These are phyloP conservation scores for Raphicerus campestris DNA, from an alignment of 2,113 vertebrate genomes.

Conservation along the genomic window DNA sequence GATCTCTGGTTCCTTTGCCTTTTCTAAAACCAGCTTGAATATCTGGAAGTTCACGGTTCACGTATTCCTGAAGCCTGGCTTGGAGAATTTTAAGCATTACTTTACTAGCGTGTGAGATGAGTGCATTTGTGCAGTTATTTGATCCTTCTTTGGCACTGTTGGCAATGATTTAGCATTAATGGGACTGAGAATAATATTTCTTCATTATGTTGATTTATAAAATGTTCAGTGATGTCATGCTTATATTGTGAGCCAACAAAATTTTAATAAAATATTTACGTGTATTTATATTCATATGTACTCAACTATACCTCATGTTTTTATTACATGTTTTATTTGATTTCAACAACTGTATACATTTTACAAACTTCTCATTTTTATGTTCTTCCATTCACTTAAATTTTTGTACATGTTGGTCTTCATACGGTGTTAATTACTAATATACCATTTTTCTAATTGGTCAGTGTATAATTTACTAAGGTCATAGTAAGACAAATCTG, in stretches of 20 bases:
- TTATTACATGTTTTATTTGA: background rate
- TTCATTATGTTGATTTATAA: background rate
- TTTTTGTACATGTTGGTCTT: background rate
- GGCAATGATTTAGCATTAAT: background rate
- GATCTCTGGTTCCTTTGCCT: too few species aligned
- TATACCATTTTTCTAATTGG: background rate
- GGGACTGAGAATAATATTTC: background rate
- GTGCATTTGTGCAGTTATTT: too few species aligned
- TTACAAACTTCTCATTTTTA: background rate
- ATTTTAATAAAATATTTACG: background rate
- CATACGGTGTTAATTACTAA: background rate
- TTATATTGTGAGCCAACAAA: background rate
- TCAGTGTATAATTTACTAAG: background rate
- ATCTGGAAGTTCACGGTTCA: too few species aligned
- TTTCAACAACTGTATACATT: background rate
- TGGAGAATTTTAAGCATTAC: too few species aligned
- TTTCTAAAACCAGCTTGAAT: too few species aligned
- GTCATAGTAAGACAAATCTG: background rate
- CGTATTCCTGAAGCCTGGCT: too few species aligned
- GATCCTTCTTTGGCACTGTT: too few species aligned
- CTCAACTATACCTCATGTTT: background rate
- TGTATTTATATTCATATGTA: background rate
- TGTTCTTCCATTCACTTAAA: background rate
- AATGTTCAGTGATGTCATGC: background rate
- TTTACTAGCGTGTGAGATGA: too few species aligned